Base-by-base conservation (phyloP, 1,140 invertebrate genomes). In the Lineus longissimus region DNA sequence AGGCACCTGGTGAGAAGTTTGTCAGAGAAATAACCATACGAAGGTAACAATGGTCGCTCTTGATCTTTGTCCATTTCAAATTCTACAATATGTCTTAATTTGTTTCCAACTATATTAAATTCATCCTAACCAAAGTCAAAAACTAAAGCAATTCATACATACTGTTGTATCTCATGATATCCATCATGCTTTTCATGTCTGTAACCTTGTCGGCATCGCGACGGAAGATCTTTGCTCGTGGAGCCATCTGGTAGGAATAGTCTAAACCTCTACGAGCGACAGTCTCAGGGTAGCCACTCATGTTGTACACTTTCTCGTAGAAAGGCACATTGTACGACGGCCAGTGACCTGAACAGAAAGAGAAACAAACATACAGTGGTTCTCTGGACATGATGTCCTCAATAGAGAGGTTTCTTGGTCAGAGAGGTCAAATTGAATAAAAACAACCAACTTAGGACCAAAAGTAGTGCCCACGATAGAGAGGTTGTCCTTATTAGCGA, bases 291-390 rank as follows among this genome's bases (percentile, higher is more conserved):
- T 78, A 80, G 6, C 81, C 81, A 66, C 73, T 77, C 55, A 66
- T 64, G 36, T 81, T 76, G 65, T 76, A 82, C 22, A 82, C 70
- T 57, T 76, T 68, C 66, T 81, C 75, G 72, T 77, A 83, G 67
- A 73, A 84, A 54, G 80, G 80, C 2, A 81, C 70, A 68, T 81
- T 82, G 56, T 81, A 82, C 1, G 77, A 79, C 60, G 79, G 71
- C 73, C 76, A 82, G 61, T 80, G 80, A 23, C 77, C 76, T 78
- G 55, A 60, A 70, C n/a, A n/a, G n/a, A n/a, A n/a, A n/a, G n/a
- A n/a, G 70, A 27, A 30, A 55, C 64, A n/a, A n/a, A n/a, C n/a
- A n/a, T n/a, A n/a, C n/a, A n/a, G n/a, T n/a, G 19, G 62, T 25
- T 31, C 25, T 17, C 58, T 15, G 29, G 58, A 31, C 13, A 15